Evolutionary conservation across 2,113 vertebrate species (phyloP).

Genomic region (Irena cyanogastra): DNA sequence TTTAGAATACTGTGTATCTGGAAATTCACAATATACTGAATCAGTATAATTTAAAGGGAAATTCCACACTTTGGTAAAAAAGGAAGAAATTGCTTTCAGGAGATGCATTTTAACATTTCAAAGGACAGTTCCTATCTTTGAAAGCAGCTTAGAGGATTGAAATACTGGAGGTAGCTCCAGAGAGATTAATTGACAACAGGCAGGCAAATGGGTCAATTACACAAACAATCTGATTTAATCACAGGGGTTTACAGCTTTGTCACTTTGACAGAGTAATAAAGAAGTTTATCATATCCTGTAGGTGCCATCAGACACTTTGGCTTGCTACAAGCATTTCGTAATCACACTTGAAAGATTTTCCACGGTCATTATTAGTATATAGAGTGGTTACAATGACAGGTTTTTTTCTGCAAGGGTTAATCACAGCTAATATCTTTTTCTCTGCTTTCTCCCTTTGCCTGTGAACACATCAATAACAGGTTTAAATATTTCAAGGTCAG

Average conservation of each 20-base stretch:
- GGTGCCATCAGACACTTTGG: background rate
- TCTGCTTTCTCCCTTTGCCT: background rate
- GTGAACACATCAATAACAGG: background rate
- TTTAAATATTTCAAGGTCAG: background rate
- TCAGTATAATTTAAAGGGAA: background rate
- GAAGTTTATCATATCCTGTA: background rate
- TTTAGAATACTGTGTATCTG: background rate
- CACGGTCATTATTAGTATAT: background rate
- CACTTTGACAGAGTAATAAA: background rate
- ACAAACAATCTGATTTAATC: conserved; percentile 3
- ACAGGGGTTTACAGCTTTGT: background rate
- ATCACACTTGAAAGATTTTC: background rate
- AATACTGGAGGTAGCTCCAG: background rate
- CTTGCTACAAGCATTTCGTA: background rate
- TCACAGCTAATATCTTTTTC: background rate
- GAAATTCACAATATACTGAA: background rate
- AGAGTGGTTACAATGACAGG: background rate
- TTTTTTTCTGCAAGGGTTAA: background rate
- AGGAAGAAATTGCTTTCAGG: background rate
- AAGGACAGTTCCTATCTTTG: background rate
- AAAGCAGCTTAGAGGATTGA: background rate
- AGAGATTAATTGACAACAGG: background rate
- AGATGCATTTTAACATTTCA: background rate
- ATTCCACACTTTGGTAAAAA: background rate
- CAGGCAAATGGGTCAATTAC: background rate